Percentiles rank a stretch among this genome's conserved stretches.
These are phyloP conservation scores for Amphipyra tragopoginis DNA, from an alignment of 2,888 invertebrate genomes.

Conservation along the genomic window DNA sequence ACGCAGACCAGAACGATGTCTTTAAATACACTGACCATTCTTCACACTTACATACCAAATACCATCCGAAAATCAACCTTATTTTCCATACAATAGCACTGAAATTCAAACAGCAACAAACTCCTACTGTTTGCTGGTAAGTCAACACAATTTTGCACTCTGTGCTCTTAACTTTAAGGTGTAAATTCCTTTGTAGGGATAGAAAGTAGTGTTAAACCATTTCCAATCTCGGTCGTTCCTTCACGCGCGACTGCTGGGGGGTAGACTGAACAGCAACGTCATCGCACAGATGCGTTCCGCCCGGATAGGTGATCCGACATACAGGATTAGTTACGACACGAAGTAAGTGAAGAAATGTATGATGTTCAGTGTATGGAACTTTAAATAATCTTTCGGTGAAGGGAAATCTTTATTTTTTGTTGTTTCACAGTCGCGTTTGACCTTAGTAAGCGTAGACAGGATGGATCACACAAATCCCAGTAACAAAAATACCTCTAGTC, in stretches of 20 bases:
- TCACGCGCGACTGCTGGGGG: conserved; percentile 81
- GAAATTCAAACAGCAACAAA: neutral
- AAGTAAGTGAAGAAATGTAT: conserved; percentile 20
- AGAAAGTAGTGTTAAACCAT: conserved; percentile 65
- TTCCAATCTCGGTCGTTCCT: conserved; percentile 74
- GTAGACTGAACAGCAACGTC: conserved; percentile 77
- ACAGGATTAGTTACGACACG: conserved; percentile 61
- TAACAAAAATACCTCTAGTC: too few relatives aligned
- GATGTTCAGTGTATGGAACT: too few relatives aligned
- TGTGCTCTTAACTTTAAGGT: conserved; percentile 8
- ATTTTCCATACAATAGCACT: neutral
- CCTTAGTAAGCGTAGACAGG: too few relatives aligned
- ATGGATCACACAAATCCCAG: too few relatives aligned
- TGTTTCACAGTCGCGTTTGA: too few relatives aligned
- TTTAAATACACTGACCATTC: conserved; percentile 72
- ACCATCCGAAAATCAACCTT: conserved; percentile 58
- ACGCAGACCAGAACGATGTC: conserved; percentile 81
- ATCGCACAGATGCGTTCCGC: conserved; percentile 85
- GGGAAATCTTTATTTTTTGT: too few relatives aligned
- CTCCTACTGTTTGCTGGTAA: neutral
- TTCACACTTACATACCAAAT: conserved; percentile 51
- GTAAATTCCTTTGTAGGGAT: conserved; percentile 52
- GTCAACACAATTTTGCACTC: conserved; percentile 34
- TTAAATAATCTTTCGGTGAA: too few relatives aligned
- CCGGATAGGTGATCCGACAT: conserved; percentile 74